A percentile compares a stretch with the other conserved stretches of the same genome.
Conservation (phyloP, 2,797 vertebrate genomes). For the Apodemus agrarius region DNA sequence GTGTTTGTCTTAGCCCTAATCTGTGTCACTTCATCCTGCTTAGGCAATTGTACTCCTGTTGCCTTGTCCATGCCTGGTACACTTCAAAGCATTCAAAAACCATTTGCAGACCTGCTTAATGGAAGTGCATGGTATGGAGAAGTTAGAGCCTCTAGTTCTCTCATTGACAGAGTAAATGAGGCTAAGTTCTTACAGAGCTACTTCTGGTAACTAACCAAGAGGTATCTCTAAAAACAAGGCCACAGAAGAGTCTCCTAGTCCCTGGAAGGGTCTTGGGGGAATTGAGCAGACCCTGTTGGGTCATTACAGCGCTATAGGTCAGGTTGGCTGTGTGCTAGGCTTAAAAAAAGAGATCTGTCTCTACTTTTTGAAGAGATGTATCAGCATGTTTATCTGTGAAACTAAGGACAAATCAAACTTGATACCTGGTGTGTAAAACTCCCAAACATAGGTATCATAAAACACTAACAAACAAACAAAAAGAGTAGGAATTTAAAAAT, state of each 20-base stretch:
- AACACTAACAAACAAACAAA: not conserved
- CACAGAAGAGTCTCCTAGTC: not conserved
- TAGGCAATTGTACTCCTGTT: not conserved
- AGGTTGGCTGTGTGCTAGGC: not conserved
- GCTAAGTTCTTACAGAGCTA: not conserved
- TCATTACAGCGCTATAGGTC: fast-evolving
- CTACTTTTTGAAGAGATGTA: not conserved
- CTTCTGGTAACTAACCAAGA: not conserved
- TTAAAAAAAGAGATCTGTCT: not conserved
- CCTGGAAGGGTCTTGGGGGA: not conserved
- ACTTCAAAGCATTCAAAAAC: not conserved
- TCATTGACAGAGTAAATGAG: not conserved
- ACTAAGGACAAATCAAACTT: conserved; percentile 17
- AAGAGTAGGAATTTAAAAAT: not conserved
- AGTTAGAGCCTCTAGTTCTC: not conserved
- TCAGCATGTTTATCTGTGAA: not conserved
- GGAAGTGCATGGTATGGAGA: not conserved
- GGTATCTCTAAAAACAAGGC: not conserved
- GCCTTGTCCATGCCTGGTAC: not conserved
- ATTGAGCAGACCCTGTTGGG: not conserved
- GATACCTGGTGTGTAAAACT: not conserved
- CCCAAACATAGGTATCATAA: not conserved
- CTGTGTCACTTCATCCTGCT: not conserved
- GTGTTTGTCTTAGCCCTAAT: not conserved
- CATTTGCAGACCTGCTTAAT: not conserved